Base-by-base conservation (phyloP, 2,797 vertebrate species). In the Sandelia bainsii region DNA sequence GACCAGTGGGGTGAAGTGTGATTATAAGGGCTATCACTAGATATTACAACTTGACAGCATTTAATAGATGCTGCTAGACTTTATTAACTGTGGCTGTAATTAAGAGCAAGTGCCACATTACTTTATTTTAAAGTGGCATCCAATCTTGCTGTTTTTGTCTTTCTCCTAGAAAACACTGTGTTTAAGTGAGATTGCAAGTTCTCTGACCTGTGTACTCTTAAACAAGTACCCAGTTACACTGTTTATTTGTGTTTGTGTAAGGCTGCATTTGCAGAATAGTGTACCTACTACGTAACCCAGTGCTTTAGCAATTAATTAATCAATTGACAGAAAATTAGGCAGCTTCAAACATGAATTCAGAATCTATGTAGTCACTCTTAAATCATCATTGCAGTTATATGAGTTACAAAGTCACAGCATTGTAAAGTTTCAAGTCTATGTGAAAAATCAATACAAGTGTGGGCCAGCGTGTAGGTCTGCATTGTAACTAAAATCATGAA, bases 81-180 rank as follows among this genome's bases (percentile, higher is more conserved):
- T 86, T 72, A 83, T 82, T 81, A 74, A 58, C 68, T 72, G 63
- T 62, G 51, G 49, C 44, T 78, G 69, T 85, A 87, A 86, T 88
- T 84, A 77, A 83, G 79, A 81, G 34, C 62, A 80, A 64, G 58
- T 42, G 63, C 19, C 16, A 58, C n/a, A 62, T 61, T 32, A 44
- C 34, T 75, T 52, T 25, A 45, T 60, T 65, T 50, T 65, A 66
- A 81, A 79, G 63, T 59, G 58, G 58, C 62, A 56, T 61, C 16
- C 56, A 25, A 19, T 68, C 51, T 53, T 9, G 49, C 56, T 70
- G 51, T 27, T 14, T 59, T 32, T 39, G 5, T 72, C 20, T 37
- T 45, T 19, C 17, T 32, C 17, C 7, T 3, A 5, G 50, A 68
- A 45, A 32, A 23, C 17, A 25, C 5, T 40, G 23, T 52, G 62